These are phyloP conservation scores for Pseudorasbora parva DNA, from an alignment of 2,113 vertebrate species.

Conservation along the genomic window DNA sequence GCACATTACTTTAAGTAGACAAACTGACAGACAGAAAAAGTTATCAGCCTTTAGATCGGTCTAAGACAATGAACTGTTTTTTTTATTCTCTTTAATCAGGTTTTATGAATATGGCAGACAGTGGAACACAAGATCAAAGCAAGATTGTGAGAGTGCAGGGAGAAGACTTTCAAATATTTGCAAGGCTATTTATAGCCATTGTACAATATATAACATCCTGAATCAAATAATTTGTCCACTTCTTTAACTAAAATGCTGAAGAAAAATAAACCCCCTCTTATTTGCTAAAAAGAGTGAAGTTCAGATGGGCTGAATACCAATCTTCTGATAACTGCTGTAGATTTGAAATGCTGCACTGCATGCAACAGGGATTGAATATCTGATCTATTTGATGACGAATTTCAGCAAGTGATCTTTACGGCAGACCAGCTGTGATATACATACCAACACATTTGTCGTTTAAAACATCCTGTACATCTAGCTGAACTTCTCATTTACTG, in stretches of 20 bases:
- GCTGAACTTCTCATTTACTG: neutral
- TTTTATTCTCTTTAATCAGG: conserved; percentile 23
- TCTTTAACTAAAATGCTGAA: neutral
- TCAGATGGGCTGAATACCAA: neutral
- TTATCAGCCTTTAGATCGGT: neutral
- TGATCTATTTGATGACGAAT: neutral
- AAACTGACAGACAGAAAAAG: neutral
- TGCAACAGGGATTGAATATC: conserved; percentile 5
- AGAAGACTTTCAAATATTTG: neutral
- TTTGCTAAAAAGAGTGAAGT: conserved; percentile 13
- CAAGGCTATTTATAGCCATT: conserved; percentile 6
- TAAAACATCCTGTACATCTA: conserved; percentile 1
- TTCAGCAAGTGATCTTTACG: conserved; percentile 18
- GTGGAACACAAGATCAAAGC: conserved; percentile 2
- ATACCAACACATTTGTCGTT: conserved; percentile 8
- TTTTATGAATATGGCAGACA: neutral
- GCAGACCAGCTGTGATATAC: conserved; percentile 8
- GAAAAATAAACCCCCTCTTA: neutral
- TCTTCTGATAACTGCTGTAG: conserved; percentile 28
- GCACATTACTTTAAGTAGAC: neutral
- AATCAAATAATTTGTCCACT: neutral
- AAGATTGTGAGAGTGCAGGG: neutral
- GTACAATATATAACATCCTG: neutral
- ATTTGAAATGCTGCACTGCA: conserved; percentile 17
- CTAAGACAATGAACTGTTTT: neutral